phyloP scores from a whole-genome alignment of 2,888 invertebrate species.

The Cybosia mesomella region DNA sequence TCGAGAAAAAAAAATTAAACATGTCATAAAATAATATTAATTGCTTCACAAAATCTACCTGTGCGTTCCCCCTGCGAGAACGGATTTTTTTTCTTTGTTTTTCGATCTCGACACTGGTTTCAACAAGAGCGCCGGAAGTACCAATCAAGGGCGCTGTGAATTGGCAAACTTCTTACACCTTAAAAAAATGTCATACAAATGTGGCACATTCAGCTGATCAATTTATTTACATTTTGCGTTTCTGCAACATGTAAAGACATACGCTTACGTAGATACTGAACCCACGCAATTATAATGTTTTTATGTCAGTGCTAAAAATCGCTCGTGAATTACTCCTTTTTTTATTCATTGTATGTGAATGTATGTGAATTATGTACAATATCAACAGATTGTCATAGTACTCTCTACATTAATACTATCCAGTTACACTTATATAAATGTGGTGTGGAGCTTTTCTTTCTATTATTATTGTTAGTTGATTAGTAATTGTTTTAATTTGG shows the following conservation, averaged over 20 bases:
- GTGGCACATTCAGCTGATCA: slow-evolving; percentile 3
- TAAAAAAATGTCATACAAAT: slow-evolving; percentile 1
- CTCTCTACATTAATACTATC: background rate
- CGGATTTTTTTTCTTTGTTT: no score
- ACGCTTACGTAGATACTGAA: background rate
- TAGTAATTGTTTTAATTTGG: background rate
- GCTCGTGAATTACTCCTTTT: slow-evolving; percentile 16
- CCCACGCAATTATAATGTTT: slow-evolving; percentile 33
- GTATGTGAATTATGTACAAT: no score
- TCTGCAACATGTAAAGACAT: background rate
- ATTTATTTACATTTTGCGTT: slow-evolving; percentile 4
- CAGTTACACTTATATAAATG: no score
- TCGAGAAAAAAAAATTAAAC: no score
- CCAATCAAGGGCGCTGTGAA: background rate
- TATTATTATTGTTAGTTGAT: background rate
- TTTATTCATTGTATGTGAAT: slow-evolving; percentile 2
- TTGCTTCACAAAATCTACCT: no score
- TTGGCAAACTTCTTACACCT: background rate
- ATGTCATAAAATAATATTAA: no score
- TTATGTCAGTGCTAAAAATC: slow-evolving; percentile 37
- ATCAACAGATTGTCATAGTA: slow-evolving; percentile 2
- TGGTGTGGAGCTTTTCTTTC: background rate
- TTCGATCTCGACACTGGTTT: background rate
- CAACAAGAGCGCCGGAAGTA: background rate
- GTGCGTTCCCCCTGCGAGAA: no score